Base-by-base conservation (phyloP, 2,113 vertebrate species). In the Mirounga angustirostris region DNA sequence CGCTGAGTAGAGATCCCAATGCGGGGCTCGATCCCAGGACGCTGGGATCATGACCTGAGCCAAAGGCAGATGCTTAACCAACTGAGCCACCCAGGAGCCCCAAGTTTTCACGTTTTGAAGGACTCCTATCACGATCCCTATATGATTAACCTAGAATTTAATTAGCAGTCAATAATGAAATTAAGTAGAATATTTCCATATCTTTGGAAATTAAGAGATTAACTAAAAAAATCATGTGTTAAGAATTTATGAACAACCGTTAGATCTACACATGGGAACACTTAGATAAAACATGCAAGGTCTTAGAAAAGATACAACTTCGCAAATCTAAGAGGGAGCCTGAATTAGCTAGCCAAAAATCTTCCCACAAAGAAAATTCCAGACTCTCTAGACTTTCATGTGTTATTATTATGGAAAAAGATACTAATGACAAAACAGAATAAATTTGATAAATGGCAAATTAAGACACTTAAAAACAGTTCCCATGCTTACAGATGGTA, bases 401-500 rank as follows among this genome's bases (percentile, higher is more conserved):
- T 73, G 52, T 19, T 90, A 21, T 80, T 97, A 52, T 91, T 67
- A 93, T 21, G 74, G n/a, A 50, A 96, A 95, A 95, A 59, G 4
- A 84, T 76, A 94, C 92, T 80, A 83, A 71, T 87, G 22, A 15
- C 12, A 87, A 80, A 94, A 69, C 52, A 95, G 67, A 89, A 84
- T 90, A 94, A 95, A 92, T 78, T 85, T 65, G 79, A 85, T 96
- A 58, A 83, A 30, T 19, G 36, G 9, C 59, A 96, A 84, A 96
- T 96, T 73, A 97, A 97, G 91, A 87, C 50, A 63, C 80, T 90
- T 78, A 69, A 82, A 81, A 92, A 59, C 33, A 63, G 76, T 76
- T 58, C n/a, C 12, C 7, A 1, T 26, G 36, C 76, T 93, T 89
- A 54, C 97, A 93, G 97, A 97, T 94, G 96, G 94, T 54, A 0